phyloP scores from a whole-genome alignment of 2,888 invertebrate species.

The Lathronympha strigana region DNA sequence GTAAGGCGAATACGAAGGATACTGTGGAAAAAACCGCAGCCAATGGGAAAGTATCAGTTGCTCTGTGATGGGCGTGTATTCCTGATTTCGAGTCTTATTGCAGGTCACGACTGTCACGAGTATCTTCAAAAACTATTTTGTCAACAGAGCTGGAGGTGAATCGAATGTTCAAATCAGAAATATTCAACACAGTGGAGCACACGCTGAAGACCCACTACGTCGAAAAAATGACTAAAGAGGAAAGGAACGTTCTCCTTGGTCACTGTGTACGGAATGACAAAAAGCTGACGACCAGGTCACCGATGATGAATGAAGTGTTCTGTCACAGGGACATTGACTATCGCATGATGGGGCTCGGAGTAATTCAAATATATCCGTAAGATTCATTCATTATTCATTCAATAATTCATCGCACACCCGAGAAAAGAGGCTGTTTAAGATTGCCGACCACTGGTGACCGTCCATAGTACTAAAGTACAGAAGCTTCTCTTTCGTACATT shows the following conservation, averaged over 20 bases:
- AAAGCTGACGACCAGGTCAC: conserved; percentile 84
- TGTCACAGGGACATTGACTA: conserved; percentile 83
- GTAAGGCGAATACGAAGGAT: no score
- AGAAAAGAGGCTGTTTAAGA: no score
- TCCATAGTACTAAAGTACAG: no score
- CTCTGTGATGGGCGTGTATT: no score
- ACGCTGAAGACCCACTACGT: conserved; percentile 67
- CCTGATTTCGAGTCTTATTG: no score
- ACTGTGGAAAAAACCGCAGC: no score
- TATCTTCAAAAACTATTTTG: neutral
- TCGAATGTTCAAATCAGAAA: conserved; percentile 84
- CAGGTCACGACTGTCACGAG: neutral
- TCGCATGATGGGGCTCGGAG: conserved; percentile 83
- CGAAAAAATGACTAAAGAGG: conserved; percentile 72
- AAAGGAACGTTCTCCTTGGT: conserved; percentile 82
- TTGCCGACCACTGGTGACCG: no score
- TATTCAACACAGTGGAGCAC: conserved; percentile 84
- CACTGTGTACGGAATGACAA: conserved; percentile 77
- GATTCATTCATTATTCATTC: conserved; percentile 39
- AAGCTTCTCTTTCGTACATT: no score
- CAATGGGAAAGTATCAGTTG: no score
- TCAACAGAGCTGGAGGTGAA: conserved; percentile 85
- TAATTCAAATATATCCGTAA: conserved; percentile 67
- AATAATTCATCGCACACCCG: no score
- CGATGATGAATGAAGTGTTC: conserved; percentile 84